A percentile compares a stretch with the other conserved stretches of the same genome.
phyloP scores from a whole-genome alignment of 2,888 invertebrate species.

The Atethmia centrago region DNA sequence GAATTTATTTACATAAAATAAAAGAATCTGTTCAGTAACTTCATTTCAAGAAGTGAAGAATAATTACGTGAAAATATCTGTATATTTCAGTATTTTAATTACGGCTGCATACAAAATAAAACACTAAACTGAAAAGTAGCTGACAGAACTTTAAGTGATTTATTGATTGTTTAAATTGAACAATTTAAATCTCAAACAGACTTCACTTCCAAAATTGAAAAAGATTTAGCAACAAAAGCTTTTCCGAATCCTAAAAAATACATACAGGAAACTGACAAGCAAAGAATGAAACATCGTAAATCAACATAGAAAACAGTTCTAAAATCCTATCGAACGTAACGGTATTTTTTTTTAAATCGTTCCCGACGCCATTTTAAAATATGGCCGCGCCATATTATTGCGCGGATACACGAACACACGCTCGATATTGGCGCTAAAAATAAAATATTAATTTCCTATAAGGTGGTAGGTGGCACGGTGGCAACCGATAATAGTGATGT shows the following conservation, averaged over 20 bases:
- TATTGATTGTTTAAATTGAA: neutral
- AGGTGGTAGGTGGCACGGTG: slow-evolving; percentile 78
- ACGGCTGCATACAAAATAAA: neutral
- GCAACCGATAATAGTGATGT: slow-evolving; percentile 74
- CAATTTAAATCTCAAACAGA: slow-evolving; percentile 14
- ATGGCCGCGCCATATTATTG: slow-evolving; percentile 81
- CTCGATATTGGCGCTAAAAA: slow-evolving; percentile 81
- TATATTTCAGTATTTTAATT: neutral
- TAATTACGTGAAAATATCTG: neutral
- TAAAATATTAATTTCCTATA: slow-evolving; percentile 88
- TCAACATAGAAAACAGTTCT: slow-evolving; percentile 66
- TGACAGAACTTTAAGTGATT: neutral
- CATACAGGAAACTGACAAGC: slow-evolving; percentile 34
- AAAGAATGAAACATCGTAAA: slow-evolving; percentile 63
- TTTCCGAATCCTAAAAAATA: slow-evolving; percentile 16
- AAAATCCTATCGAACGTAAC: slow-evolving; percentile 68
- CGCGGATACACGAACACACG: slow-evolving; percentile 79
- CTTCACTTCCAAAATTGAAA: slow-evolving; percentile 20
- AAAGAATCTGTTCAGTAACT: neutral
- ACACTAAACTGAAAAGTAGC: neutral
- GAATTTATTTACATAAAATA: too few species aligned
- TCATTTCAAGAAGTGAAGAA: neutral
- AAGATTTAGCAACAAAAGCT: slow-evolving; percentile 31
- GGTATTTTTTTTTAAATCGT: slow-evolving; percentile 76
- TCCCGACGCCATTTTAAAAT: slow-evolving; percentile 83